Base-by-base conservation (phyloP, 92 coral and sea anemone genomes). In the Heteractis magnifica region DNA sequence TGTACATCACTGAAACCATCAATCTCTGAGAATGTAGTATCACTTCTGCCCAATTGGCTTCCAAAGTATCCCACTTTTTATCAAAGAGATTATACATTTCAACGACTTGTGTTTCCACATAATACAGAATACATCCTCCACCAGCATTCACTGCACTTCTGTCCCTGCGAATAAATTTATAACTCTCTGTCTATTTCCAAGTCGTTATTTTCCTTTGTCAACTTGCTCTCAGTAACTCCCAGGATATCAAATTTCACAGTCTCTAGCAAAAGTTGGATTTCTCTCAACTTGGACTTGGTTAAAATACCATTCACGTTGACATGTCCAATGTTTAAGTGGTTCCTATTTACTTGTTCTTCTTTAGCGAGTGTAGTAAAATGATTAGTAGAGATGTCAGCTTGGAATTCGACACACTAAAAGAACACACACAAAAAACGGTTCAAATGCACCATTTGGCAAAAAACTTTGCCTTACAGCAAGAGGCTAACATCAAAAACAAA, bases 391-490 rank as follows among this genome's bases (percentile, higher is more conserved):
- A 53, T 53, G 13, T 53, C 58, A 53, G 58, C 58, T 53, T 53
- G 58, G 7, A 53, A 8, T 53, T 53, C 58, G 13, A 53, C 58
- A 53, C 58, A 73, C 77, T 73, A 73, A 73, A 73, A 60, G 83
- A 81, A 48, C 84, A 81, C 58, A 81, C 77, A 8, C 51, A n/a
- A 49, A 65, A 81, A 81, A 68, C 84, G 26, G 77, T 81, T 49
- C 84, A 81, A 76, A 81, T 81, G 84, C 84, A 81, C 71, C 58
- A 81, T 81, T 52, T 81, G 64, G 84, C 84, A 8, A 81, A 51
- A 81, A 71, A 81, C 76, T 81, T 52, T 81, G 84, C 84, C 65
- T 68, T 76, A 6, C 77, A 81, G 50, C 77, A 71, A 18, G 76
- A 81, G 26, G 84, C 83, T 13, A 56, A 48, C 49, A 79, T 79